Evolutionary conservation across 2,888 invertebrate genomes (phyloP).

Genomic region (Stenchaetothrips biformis): DNA sequence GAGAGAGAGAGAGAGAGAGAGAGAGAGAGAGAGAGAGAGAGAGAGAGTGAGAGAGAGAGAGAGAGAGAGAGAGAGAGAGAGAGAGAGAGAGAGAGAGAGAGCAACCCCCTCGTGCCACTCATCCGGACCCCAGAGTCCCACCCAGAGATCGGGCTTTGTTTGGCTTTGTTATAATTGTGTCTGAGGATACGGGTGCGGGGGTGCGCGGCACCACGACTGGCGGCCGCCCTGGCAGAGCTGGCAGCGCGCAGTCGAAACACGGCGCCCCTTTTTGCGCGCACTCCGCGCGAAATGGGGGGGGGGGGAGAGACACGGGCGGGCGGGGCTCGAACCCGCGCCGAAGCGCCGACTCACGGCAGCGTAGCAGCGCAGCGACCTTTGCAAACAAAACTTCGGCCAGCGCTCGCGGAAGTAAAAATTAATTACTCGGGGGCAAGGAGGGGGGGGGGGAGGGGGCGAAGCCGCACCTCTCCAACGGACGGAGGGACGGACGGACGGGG

Average conservation of each 20-base stretch:
- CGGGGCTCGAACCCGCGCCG: constrained; percentile 41
- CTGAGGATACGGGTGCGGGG: constrained; percentile 15
- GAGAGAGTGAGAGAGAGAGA: no score
- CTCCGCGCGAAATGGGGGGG: neutral
- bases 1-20: constrained; percentile 30
- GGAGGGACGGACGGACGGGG: neutral
- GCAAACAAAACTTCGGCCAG: constrained; percentile 6
- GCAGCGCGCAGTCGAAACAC: constrained; percentile 34
- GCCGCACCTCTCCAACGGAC: neutral
- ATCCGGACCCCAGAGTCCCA: neutral
- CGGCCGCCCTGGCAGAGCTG: neutral
- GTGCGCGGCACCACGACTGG: neutral
- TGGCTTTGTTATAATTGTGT: neutral
- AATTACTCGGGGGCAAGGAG: constrained; percentile 5
- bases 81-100: no score
- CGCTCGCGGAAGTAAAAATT: neutral
- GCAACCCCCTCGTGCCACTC: neutral
- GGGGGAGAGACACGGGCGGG: constrained; percentile 34
- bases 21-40: constrained; percentile 21
- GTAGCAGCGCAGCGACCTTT: constrained; percentile 18
- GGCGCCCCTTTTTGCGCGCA: constrained; percentile 35
- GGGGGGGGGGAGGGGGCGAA: constrained; percentile 31
- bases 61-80: no score
- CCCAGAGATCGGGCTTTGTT: neutral
- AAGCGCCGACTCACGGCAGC: constrained; percentile 21